Conservation (phyloP, 2,797 vertebrate genomes). For the Catharus ustulatus region DNA sequence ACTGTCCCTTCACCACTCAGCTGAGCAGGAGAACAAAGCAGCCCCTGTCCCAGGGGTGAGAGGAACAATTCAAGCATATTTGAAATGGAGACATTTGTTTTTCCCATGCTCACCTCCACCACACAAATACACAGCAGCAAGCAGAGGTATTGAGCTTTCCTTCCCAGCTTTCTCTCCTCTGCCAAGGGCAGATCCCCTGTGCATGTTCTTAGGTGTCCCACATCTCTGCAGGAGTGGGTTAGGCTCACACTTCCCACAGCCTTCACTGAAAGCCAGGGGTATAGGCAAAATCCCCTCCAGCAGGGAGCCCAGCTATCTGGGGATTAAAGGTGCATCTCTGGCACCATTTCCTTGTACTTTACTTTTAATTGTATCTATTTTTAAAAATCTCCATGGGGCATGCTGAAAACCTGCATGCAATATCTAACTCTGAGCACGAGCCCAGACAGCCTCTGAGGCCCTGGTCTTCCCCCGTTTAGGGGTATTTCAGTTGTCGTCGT, state of each 20-base stretch:
- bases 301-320: background rate
- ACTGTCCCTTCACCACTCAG: background rate
- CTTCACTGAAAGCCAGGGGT: background rate
- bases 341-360: background rate
- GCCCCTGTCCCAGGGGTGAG: background rate
- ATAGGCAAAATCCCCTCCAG: background rate
- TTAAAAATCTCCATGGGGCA: background rate
- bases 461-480: background rate
- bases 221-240: fast-evolving
- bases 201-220: background rate
- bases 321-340: background rate
- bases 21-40: background rate
- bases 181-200: background rate
- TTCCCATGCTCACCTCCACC: background rate
- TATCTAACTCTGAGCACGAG: background rate
- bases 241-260: background rate
- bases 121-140: background rate
- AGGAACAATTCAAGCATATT: background rate
- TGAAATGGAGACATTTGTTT: background rate
- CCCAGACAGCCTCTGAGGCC: background rate
- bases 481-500: background rate
- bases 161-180: background rate
- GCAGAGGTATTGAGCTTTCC: background rate
- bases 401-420: background rate
- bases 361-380: background rate